Conservation (phyloP, 1,140 invertebrate genomes). For the Pygmarrhopalites habei region DNA sequence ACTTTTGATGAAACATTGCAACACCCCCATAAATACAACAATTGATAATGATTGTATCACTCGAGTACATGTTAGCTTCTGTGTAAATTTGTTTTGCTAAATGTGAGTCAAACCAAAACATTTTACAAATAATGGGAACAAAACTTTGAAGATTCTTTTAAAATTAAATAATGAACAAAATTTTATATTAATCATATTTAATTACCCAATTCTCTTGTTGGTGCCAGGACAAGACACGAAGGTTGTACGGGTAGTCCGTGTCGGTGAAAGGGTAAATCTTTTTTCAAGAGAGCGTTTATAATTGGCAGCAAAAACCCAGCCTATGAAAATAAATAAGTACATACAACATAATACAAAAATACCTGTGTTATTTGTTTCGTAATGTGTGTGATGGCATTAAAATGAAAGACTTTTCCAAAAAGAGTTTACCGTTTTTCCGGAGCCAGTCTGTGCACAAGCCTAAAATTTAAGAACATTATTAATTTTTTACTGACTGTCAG, state of each 20-base stretch:
- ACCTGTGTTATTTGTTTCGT: too few relatives aligned
- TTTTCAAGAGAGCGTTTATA: constrained; percentile 57
- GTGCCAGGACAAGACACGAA: constrained; percentile 71
- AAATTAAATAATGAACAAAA: too few relatives aligned
- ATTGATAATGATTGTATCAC: background rate
- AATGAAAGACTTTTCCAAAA: too few relatives aligned
- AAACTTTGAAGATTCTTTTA: too few relatives aligned
- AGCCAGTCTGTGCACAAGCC: constrained; percentile 95
- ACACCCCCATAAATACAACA: background rate
- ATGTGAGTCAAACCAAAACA: too few relatives aligned
- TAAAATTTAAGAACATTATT: too few relatives aligned
- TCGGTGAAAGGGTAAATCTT: constrained; percentile 43
- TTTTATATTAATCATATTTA: too few relatives aligned
- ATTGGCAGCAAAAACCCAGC: constrained; percentile 90
- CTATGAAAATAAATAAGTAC: constrained; percentile 46
- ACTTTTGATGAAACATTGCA: too few relatives aligned
- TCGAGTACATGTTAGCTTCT: background rate
- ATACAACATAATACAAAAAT: too few relatives aligned
- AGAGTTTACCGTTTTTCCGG: constrained; percentile 77
- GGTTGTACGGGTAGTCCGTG: constrained; percentile 51
- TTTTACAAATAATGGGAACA: too few relatives aligned
- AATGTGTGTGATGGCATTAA: too few relatives aligned
- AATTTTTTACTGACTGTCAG: too few relatives aligned
- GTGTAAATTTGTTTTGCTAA: background rate
- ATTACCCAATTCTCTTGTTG: constrained; percentile 56